Evolutionary conservation across 2,888 invertebrate species (phyloP), one percentile per base, ranked within the genome.

Genomic region (Drosophila emarginata): DNA sequence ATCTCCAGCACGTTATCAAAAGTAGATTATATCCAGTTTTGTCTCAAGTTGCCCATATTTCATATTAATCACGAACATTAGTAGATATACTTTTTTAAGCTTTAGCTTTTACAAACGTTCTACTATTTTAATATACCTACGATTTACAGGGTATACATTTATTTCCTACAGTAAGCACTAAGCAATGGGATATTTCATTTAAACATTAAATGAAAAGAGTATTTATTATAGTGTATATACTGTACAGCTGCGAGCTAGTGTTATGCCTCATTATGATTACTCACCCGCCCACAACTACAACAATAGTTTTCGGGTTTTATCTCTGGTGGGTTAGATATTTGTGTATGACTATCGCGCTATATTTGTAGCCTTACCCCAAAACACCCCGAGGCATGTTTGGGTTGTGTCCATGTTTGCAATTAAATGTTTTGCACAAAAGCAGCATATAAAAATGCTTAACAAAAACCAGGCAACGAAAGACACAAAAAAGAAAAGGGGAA

Each of bases 351-450:
- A 32, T 32, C 1, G 9, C 32, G 32, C 28, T 28, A 28, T 28
- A 28, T 28, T 23, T 23, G 23, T 23, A 37, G 39, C 18, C 37
- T 14, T 12, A n/a, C 26, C 7, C 70, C 67, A 62, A 62, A 63
- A 74, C 64, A 23, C 14, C 23, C 26, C 6, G 26, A 15, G 11
- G 15, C 69, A 67, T 70, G 68, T 64, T 45, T 45, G 18, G 45
- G 45, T 45, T 45, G 70, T 54, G 36, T 15, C 67, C 69, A 80
- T 88, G 84, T 74, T 88, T 74, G 82, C 87, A 83, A 88, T 86
- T 88, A 83, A 86, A 86, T 80, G 87, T 74, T 70, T 80, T 82
- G 71, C 79, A 87, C 88, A 87, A 82, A 82, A 73, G 87, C 70
- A 72, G 72, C 72, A 68, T 78, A 80, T 83, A 83, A 86, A 79